Evolutionary conservation across 2,888 invertebrate species (phyloP).

Genomic region (Diarsia rubi): DNA sequence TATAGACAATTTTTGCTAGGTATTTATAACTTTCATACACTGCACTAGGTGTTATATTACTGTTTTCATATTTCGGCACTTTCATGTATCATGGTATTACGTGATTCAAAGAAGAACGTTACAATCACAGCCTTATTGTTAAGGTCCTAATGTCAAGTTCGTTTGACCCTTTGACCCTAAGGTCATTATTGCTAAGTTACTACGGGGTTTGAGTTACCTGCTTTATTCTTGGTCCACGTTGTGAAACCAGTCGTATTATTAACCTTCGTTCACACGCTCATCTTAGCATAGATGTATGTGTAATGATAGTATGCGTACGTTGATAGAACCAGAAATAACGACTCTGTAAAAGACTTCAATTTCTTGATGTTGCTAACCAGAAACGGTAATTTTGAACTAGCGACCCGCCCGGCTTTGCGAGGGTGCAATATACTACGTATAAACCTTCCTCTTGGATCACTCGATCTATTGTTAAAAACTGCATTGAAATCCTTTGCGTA

Average conservation of each 20-base stretch:
- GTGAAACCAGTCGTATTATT: not conserved
- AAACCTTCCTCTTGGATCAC: too few relatives aligned
- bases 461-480: too few relatives aligned
- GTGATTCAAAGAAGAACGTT: not conserved
- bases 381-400: not conserved
- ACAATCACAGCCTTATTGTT: not conserved
- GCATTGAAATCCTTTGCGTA: too few relatives aligned
- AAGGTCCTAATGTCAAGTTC: not conserved
- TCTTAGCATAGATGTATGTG: not conserved
- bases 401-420: too few relatives aligned
- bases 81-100: not conserved
- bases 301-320: not conserved
- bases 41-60: not conserved
- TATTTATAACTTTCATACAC: slow-evolving; percentile 31
- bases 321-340: slow-evolving; percentile 6
- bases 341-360: not conserved
- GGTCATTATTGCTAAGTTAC: not conserved
- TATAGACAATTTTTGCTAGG: not conserved
- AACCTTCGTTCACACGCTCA: slow-evolving; percentile 30
- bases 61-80: slow-evolving; percentile 3
- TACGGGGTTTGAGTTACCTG: not conserved
- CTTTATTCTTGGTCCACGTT: not conserved
- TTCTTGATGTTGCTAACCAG: not conserved
- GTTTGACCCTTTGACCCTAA: slow-evolving; percentile 36
- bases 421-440: too few relatives aligned